phyloP scores from a whole-genome alignment of 2,888 invertebrate species.

The Acrobasis consociella region DNA sequence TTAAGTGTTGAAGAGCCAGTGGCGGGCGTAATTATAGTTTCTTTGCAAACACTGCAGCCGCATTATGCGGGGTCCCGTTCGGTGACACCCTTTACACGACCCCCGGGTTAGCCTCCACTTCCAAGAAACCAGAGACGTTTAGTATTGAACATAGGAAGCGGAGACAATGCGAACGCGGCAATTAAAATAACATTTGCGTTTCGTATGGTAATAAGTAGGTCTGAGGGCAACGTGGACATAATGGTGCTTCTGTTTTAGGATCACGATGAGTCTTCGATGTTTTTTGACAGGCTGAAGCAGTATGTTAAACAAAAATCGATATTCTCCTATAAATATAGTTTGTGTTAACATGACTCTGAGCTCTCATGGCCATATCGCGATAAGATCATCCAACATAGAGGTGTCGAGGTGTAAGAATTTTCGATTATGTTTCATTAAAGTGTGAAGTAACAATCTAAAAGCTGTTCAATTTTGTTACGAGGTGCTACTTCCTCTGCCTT shows the following conservation, averaged over 20 bases:
- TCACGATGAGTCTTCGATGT: no score
- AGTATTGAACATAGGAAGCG: constrained; percentile 16
- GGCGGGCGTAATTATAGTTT: constrained; percentile 23
- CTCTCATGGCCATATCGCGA: no score
- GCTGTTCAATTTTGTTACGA: constrained; percentile 14
- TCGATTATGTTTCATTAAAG: constrained; percentile 13
- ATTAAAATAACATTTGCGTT: constrained; percentile 15
- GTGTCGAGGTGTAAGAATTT: constrained; percentile 13
- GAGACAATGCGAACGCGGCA: constrained; percentile 4
- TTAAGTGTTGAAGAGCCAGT: not conserved
- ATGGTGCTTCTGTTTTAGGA: no score
- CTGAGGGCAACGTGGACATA: no score
- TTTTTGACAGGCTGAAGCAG: no score
- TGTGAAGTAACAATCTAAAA: not conserved
- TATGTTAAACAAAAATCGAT: no score
- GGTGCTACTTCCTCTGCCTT: constrained; percentile 16
- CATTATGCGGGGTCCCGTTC: constrained; percentile 46
- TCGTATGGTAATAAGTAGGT: not conserved
- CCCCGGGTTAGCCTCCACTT: constrained; percentile 51
- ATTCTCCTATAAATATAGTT: no score
- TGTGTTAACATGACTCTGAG: no score
- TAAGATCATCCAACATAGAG: not conserved
- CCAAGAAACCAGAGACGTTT: constrained; percentile 40
- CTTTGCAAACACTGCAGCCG: constrained; percentile 10
- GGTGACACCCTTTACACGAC: constrained; percentile 56